Percentiles rank a stretch among this genome's conserved stretches.
These are phyloP conservation scores for Drepanosiphum platanoidis DNA, from an alignment of 2,888 invertebrate genomes.

Conservation along the genomic window DNA sequence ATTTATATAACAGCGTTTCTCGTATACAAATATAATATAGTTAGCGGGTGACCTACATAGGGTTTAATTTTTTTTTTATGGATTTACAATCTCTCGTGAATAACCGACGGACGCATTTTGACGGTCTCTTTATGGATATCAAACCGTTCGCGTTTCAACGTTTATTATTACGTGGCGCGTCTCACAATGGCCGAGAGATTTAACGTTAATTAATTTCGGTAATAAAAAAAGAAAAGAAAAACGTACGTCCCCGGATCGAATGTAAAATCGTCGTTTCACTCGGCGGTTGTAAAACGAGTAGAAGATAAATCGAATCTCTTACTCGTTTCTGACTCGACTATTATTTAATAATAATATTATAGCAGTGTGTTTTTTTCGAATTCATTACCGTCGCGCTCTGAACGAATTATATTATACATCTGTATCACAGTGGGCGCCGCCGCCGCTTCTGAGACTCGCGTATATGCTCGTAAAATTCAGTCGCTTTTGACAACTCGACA, in stretches of 20 bases:
- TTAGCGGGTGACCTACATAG: background rate
- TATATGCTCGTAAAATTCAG: too few species aligned
- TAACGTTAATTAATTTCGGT: background rate
- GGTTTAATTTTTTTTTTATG: background rate
- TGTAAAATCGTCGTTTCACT: background rate
- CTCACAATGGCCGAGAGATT: background rate
- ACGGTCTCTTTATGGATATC: background rate
- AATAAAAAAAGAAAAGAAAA: background rate
- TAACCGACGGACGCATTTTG: background rate
- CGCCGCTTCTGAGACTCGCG: too few species aligned
- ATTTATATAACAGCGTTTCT: background rate
- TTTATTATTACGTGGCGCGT: background rate
- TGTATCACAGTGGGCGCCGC: too few species aligned
- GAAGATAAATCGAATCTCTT: too few species aligned
- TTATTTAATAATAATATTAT: too few species aligned
- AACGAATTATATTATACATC: too few species aligned
- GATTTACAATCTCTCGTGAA: background rate
- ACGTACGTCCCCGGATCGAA: background rate
- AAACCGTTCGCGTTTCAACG: background rate
- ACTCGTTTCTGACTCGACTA: too few species aligned
- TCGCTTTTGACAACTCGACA: too few species aligned
- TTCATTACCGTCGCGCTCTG: too few species aligned
- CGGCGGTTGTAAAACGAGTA: background rate
- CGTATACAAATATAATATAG: too few species aligned
- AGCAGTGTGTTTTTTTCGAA: too few species aligned